Conservation (phyloP, 2,888 invertebrate genomes). For the Cheilosia pagana region DNA sequence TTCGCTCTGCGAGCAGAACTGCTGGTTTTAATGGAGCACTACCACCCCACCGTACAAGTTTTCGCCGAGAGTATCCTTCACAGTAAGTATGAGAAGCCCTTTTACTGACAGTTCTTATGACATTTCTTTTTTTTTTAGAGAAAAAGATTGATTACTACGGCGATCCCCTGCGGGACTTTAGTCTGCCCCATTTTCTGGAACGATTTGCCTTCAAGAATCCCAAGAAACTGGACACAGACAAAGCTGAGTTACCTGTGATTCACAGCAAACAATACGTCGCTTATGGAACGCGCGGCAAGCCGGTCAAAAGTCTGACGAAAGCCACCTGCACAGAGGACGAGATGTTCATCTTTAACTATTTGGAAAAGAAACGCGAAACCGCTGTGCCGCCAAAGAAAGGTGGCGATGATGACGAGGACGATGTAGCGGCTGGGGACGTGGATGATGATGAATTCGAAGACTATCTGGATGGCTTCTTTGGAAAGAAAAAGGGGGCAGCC, state of each 20-base stretch:
- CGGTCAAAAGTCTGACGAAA: slow-evolving; percentile 89
- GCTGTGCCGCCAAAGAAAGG: slow-evolving; percentile 77
- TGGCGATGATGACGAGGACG: slow-evolving; percentile 82
- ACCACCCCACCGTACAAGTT: slow-evolving; percentile 95
- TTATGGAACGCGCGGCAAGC: slow-evolving; percentile 88
- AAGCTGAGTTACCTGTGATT: slow-evolving; percentile 82
- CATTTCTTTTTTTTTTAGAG: slow-evolving; percentile 83
- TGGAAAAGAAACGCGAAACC: slow-evolving; percentile 84
- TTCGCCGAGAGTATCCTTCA: slow-evolving; percentile 92
- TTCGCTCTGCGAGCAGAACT: slow-evolving; percentile 90
- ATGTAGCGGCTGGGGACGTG: slow-evolving; percentile 87
- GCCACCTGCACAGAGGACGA: slow-evolving; percentile 95
- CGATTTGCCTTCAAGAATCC: slow-evolving; percentile 98
- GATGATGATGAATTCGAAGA: slow-evolving; percentile 85
- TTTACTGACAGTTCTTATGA: background rate
- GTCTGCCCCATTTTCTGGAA: slow-evolving; percentile 95
- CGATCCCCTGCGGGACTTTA: slow-evolving; percentile 97
- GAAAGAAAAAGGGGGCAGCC: slow-evolving; percentile 85
- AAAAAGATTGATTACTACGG: slow-evolving; percentile 93
- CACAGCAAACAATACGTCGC: slow-evolving; percentile 87
- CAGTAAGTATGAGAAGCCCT: slow-evolving; percentile 83
- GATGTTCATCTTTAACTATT: slow-evolving; percentile 85
- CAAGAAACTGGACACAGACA: slow-evolving; percentile 85
- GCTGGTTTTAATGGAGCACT: slow-evolving; percentile 88
- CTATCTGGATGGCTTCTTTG: slow-evolving; percentile 84